phyloP scores from a whole-genome alignment of 2,888 invertebrate species.

The Cephus spinipes region DNA sequence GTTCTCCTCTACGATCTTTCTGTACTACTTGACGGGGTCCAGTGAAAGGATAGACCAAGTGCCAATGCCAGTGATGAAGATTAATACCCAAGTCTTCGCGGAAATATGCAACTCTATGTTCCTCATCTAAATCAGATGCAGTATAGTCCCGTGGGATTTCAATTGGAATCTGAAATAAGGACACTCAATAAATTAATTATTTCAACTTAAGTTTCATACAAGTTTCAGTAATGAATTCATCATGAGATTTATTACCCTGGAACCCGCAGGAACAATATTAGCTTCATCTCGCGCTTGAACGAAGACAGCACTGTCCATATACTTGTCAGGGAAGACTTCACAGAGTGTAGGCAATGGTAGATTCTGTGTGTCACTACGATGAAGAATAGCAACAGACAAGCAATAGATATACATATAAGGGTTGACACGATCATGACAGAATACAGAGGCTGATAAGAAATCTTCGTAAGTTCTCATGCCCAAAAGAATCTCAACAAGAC shows the following conservation, averaged over 20 bases:
- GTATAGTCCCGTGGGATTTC: constrained; percentile 58
- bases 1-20: constrained; percentile 61
- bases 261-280: constrained; percentile 64
- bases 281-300: constrained; percentile 71
- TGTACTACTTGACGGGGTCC: constrained; percentile 48
- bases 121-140: constrained; percentile 58
- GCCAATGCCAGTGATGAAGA: constrained; percentile 72
- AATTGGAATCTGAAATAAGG: constrained; percentile 40
- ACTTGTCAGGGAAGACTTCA: constrained; percentile 76
- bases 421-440: constrained; percentile 58
- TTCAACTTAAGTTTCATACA: not conserved
- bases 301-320: constrained; percentile 73
- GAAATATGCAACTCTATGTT: constrained; percentile 65
- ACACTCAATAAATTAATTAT: not conserved
- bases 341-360: constrained; percentile 73
- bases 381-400: constrained; percentile 61
- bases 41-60: constrained; percentile 63
- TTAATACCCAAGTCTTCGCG: constrained; percentile 70
- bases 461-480: constrained; percentile 49
- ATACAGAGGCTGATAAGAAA: constrained; percentile 51
- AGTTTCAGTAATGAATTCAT: not conserved
- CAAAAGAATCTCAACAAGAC: constrained; percentile 51
- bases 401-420: constrained; percentile 64
- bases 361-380: constrained; percentile 71
- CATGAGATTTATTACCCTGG: constrained; percentile 37